These are phyloP conservation scores for Suillia variegata DNA, from an alignment of 2,888 invertebrate genomes.

Conservation along the genomic window DNA sequence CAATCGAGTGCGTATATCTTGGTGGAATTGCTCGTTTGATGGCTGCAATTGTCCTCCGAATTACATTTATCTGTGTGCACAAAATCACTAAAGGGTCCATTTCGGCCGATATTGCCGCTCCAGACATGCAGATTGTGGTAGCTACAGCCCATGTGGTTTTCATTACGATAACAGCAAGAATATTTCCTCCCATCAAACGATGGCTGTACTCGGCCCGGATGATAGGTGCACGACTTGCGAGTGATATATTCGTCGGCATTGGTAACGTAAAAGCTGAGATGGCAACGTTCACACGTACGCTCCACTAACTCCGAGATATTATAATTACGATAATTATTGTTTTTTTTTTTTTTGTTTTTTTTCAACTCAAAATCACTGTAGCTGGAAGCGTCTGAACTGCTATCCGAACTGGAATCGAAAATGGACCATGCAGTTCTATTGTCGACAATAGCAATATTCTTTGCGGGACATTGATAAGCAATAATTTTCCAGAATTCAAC, in stretches of 20 bases:
- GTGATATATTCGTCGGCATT: conserved; percentile 74
- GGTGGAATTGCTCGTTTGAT: conserved; percentile 31
- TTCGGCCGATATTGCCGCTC: conserved; percentile 74
- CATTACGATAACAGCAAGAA: conserved; percentile 68
- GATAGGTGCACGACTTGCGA: conserved; percentile 80
- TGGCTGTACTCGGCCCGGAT: conserved; percentile 82
- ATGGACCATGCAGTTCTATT: no score
- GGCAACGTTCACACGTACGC: conserved; percentile 75
- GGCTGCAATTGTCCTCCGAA: conserved; percentile 37
- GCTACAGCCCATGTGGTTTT: conserved; percentile 69
- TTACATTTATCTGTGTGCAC: conserved; percentile 67
- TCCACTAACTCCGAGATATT: no score
- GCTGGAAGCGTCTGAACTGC: no score
- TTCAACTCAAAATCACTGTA: no score
- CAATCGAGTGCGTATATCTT: conserved; percentile 86
- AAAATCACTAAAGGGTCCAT: conserved; percentile 75
- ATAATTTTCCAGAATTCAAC: conserved; percentile 71
- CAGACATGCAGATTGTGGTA: conserved; percentile 75
- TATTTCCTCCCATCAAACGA: conserved; percentile 62
- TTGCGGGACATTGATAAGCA: no score
- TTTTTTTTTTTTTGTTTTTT: no score
- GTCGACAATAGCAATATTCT: no score
- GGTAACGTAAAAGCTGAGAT: conserved; percentile 72
- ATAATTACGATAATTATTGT: no score
- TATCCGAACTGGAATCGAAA: no score